These are phyloP conservation scores for Turnix velox DNA, from an alignment of 2,113 vertebrate species.

Conservation along the genomic window DNA sequence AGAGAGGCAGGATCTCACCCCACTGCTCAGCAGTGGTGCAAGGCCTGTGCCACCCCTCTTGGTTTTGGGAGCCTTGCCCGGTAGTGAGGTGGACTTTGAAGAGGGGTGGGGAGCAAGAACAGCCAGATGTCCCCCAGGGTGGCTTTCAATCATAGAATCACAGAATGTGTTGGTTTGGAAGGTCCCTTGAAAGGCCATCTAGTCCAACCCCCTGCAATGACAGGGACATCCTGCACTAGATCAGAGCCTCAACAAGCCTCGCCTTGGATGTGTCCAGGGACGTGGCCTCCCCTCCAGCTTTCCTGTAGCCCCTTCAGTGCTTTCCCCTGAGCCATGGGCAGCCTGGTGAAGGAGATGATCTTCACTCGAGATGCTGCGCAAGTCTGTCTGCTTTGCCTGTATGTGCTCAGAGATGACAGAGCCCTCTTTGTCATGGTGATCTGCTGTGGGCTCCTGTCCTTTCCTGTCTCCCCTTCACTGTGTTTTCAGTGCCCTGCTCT, in stretches of 20 bases:
- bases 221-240: too few species aligned
- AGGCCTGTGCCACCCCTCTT: neutral
- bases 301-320: too few species aligned
- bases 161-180: too few species aligned
- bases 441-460: neutral
- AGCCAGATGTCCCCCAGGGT: neutral
- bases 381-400: neutral
- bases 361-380: neutral
- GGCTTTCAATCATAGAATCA: too few species aligned
- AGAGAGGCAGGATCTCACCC: neutral
- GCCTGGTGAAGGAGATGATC: neutral
- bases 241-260: too few species aligned
- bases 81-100: neutral
- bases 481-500: neutral
- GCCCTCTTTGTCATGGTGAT: neutral
- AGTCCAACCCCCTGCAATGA: too few species aligned
- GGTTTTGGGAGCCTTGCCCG: neutral
- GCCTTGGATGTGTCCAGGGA: too few species aligned
- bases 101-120: neutral
- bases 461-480: too few species aligned
- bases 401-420: neutral
- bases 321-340: neutral
- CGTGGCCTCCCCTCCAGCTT: too few species aligned
- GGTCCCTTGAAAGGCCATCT: too few species aligned
- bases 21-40: neutral